Evolutionary conservation across 1,140 invertebrate genomes (phyloP).

Genomic region (Caenorhabditis remanei): DNA sequence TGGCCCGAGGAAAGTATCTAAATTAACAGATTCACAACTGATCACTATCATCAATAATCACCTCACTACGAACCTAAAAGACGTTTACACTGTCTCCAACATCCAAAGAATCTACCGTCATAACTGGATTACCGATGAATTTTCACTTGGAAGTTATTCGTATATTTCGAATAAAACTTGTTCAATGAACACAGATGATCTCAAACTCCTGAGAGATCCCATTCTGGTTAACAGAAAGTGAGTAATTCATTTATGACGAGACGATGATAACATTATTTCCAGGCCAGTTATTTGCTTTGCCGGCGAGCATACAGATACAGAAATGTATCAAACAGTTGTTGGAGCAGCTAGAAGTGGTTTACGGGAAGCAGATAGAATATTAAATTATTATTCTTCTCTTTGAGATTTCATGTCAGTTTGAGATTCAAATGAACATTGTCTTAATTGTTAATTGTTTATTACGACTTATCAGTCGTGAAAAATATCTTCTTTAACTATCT

Average conservation of each 20-base stretch:
- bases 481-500: too few relatives aligned
- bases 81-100: background rate
- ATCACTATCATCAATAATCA: constrained; percentile 5
- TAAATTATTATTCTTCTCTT: background rate
- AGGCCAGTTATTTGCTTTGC: constrained; percentile 63
- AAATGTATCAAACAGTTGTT: constrained; percentile 64
- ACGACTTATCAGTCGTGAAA: too few relatives aligned
- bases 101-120: constrained; percentile 47
- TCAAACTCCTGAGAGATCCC: constrained; percentile 34
- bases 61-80: constrained; percentile 1
- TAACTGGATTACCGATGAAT: constrained; percentile 53
- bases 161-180: constrained; percentile 40
- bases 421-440: background rate
- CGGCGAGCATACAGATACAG: constrained; percentile 61
- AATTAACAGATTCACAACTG: constrained; percentile 23
- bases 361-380: constrained; percentile 62
- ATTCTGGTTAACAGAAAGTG: constrained; percentile 34
- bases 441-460: too few relatives aligned
- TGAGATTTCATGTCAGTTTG: background rate
- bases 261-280: background rate
- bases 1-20: background rate
- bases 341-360: constrained; percentile 60
- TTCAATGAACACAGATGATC: background rate
- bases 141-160: constrained; percentile 55
- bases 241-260: background rate